These are phyloP conservation scores for Eulemur mongoz DNA, from an alignment of 2,797 vertebrate species.

Conservation along the genomic window DNA sequence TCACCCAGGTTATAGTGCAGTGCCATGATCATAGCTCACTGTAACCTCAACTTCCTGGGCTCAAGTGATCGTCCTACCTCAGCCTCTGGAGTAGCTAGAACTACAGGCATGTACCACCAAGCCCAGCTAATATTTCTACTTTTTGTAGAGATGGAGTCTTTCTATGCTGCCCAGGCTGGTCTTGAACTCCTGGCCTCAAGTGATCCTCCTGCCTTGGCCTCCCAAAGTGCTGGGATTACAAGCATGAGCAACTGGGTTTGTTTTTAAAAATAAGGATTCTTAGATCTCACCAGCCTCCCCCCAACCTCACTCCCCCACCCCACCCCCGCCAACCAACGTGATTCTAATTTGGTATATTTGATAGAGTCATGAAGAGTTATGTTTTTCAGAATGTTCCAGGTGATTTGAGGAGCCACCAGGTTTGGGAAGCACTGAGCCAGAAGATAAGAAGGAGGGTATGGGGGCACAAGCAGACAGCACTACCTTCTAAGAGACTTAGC, in stretches of 20 bases:
- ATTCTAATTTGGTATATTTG: not conserved
- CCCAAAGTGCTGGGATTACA: not conserved
- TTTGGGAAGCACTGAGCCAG: not conserved
- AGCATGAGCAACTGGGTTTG: not conserved
- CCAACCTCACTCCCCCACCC: too few species aligned
- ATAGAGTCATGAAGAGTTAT: not conserved
- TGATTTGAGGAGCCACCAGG: not conserved
- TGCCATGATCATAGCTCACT: not conserved
- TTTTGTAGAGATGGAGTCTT: not conserved
- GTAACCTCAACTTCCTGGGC: not conserved
- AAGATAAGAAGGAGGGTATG: not conserved
- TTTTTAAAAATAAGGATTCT: slow-evolving; percentile 41
- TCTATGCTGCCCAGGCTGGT: not conserved
- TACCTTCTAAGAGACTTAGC: not conserved
- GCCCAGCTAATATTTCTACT: not conserved
- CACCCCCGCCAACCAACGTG: not conserved
- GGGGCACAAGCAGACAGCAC: not conserved
- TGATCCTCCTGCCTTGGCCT: not conserved
- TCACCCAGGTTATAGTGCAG: not conserved
- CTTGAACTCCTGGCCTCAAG: not conserved
- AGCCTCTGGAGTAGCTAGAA: not conserved
- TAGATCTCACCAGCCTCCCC: not conserved
- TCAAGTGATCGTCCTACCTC: not conserved
- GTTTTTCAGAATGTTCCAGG: not conserved
- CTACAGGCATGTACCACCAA: not conserved